Conservation (phyloP, 2,888 invertebrate genomes). For the Macrosiphum euphorbiae region DNA sequence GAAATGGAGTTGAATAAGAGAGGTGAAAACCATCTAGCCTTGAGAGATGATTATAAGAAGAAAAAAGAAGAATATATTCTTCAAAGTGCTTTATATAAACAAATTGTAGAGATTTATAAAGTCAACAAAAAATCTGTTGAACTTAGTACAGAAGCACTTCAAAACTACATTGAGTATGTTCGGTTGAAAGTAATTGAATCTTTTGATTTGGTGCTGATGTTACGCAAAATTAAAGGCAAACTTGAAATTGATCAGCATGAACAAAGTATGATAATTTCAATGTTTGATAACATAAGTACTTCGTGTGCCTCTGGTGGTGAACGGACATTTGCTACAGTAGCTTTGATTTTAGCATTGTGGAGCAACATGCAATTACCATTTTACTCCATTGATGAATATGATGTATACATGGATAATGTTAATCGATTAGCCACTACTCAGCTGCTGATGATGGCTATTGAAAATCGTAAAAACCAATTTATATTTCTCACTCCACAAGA, state of each 20-base stretch:
- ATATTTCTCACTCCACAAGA: slow-evolving; percentile 92
- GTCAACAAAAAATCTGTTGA: not conserved
- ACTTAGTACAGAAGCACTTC: not conserved
- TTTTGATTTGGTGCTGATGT: slow-evolving; percentile 30
- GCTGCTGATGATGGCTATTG: slow-evolving; percentile 81
- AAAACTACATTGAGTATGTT: not conserved
- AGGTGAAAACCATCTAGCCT: not conserved
- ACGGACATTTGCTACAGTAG: slow-evolving; percentile 91
- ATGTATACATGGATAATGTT: slow-evolving; percentile 84
- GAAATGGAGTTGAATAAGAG: slow-evolving; percentile 46
- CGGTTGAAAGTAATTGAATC: not conserved
- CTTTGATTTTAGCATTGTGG: slow-evolving; percentile 94
- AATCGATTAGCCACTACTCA: slow-evolving; percentile 64
- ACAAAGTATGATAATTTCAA: slow-evolving; percentile 49
- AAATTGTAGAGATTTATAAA: not conserved
- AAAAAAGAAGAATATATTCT: slow-evolving; percentile 55
- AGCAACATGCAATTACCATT: slow-evolving; percentile 92
- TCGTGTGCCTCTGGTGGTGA: slow-evolving; percentile 93
- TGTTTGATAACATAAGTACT: slow-evolving; percentile 70
- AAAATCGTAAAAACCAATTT: slow-evolving; percentile 81
- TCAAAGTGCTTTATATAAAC: not conserved
- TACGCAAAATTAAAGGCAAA: slow-evolving; percentile 51
- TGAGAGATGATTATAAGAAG: slow-evolving; percentile 36
- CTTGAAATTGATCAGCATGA: slow-evolving; percentile 15
- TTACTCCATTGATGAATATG: slow-evolving; percentile 95